Base-by-base conservation (phyloP, 2,888 invertebrate genomes). In the Labia minor region DNA sequence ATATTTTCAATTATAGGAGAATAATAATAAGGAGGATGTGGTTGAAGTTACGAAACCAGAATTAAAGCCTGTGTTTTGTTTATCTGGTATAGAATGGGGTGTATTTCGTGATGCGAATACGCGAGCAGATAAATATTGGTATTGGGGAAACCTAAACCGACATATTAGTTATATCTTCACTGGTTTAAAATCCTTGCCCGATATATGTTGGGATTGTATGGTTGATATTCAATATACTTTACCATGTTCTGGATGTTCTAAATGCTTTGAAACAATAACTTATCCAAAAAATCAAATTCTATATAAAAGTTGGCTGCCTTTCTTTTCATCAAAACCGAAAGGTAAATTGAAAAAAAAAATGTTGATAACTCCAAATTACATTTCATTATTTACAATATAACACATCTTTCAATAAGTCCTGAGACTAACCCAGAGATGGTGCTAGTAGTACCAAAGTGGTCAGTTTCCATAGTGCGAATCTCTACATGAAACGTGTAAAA, bases 51-150 rank as follows among this genome's bases (percentile, higher is more conserved):
- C 26, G 8, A 26, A 26, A 26, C 26, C 3, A 26, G 26, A 6
- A 26, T 8, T 26, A 26, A 26, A 26, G 26, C 89, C 92, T 0
- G 87, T 95, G 66, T 96, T 87, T 78, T 91, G 93, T 0, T 77
- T 94, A 70, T 84, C 85, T 65, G 83, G 84, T 0, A 77, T 97
- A 63, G 88, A 92, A 76, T 92, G 93, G 88, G 95, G 96, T 1
- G 86, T 89, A 1, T 89, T 89, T 76, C 82, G 90, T 72, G 93
- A 96, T 77, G 88, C 90, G 0, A 79, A 86, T 67, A 83, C 85
- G 0, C 83, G 82, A 70, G 85, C 84, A 73, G 87, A 90, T 71
- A 90, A 89, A 77, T 95, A 95, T 77, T 95, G 95, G 94, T 89
- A 92, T 73, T 88, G 89, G 78, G 93, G 93, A 1, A 81, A 85